phyloP scores from a whole-genome alignment of 2,797 vertebrate species.

The Anomalospiza imberbis region DNA sequence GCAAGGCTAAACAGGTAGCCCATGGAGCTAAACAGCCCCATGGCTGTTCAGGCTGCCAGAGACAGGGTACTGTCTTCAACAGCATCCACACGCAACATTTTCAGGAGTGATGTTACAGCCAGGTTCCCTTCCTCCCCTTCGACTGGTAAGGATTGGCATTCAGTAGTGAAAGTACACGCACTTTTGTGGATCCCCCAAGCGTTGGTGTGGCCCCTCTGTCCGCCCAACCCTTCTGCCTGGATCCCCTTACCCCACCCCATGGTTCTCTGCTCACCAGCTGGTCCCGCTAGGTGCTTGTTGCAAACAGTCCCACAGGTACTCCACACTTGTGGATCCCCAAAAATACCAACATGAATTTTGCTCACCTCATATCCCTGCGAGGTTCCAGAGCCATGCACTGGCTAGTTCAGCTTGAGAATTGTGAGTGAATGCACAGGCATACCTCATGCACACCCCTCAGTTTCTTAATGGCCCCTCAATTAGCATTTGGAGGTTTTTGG shows the following conservation, averaged over 20 bases:
- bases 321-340: too few relatives aligned
- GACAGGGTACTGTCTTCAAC: background rate
- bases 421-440: background rate
- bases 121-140: background rate
- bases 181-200: background rate
- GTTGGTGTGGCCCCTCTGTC: background rate
- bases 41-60: background rate
- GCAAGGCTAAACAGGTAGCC: background rate
- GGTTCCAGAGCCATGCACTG: background rate
- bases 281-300: background rate
- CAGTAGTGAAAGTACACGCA: fast-evolving
- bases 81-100: fast-evolving
- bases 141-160: fast-evolving
- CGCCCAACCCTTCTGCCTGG: background rate
- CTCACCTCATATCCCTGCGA: background rate
- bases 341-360: background rate
- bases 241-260: background rate
- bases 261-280: background rate
- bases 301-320: background rate
- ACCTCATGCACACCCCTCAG: background rate
- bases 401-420: background rate
- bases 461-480: background rate
- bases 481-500: background rate
- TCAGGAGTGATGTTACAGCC: background rate
- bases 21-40: too few relatives aligned